Conservation (phyloP, 2,888 invertebrate species). For the Nomada ferruginata region DNA sequence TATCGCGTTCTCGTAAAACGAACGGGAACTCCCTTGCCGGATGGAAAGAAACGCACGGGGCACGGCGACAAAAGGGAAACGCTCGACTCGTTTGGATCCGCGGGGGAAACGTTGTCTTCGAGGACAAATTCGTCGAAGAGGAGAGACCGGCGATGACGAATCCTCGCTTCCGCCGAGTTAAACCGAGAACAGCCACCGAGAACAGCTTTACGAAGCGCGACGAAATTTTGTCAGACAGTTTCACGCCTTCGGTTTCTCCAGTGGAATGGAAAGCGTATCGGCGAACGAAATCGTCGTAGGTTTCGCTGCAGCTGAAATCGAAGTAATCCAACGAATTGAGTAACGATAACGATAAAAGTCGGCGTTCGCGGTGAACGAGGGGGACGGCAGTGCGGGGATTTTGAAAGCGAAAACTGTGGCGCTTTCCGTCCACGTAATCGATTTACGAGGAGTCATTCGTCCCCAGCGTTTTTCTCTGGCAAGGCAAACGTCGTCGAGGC, state of each 20-base stretch:
- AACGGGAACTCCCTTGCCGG: slow-evolving; percentile 30
- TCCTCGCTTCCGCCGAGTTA: slow-evolving; percentile 41
- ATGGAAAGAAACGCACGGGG: slow-evolving; percentile 37
- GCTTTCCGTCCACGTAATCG: slow-evolving; percentile 64
- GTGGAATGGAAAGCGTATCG: background rate
- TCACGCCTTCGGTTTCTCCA: background rate
- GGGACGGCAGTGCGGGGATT: background rate
- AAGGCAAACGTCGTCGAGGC: slow-evolving; percentile 50
- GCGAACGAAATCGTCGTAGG: background rate
- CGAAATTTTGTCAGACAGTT: background rate
- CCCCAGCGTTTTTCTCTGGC: slow-evolving; percentile 55
- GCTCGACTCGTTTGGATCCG: slow-evolving; percentile 16
- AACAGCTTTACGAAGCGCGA: slow-evolving; percentile 1
- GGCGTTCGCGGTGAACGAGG: background rate
- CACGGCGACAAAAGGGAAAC: slow-evolving; percentile 49
- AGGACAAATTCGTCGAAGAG: slow-evolving; percentile 20
- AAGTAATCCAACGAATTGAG: slow-evolving; percentile 25
- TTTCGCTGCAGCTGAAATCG: slow-evolving; percentile 11
- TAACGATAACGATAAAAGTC: slow-evolving; percentile 44
- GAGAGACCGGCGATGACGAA: slow-evolving; percentile 34
- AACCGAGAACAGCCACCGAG: too few relatives aligned
- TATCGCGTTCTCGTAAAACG: slow-evolving; percentile 66
- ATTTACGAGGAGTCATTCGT: slow-evolving; percentile 69
- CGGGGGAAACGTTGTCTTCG: slow-evolving; percentile 12
- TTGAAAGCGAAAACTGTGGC: slow-evolving; percentile 40